Evolutionary conservation across 2,113 vertebrate species (phyloP).

Genomic region (Solea solea): DNA sequence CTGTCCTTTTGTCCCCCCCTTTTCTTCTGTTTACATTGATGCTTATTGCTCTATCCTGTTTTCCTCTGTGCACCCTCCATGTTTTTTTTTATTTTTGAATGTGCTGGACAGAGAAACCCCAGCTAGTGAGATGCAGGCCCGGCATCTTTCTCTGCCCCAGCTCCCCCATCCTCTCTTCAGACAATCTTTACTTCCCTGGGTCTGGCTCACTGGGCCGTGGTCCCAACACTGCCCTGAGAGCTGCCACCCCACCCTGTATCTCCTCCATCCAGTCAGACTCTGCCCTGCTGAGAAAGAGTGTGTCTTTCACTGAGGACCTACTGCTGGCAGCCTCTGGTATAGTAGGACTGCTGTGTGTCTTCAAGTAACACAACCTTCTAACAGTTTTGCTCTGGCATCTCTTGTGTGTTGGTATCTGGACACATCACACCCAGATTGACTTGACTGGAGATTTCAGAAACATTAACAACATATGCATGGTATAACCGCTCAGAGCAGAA

Average conservation of each 20-base stretch:
- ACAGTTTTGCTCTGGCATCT: conserved; percentile 6
- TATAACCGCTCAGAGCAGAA: conserved; percentile 8
- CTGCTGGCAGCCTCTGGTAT: conserved; percentile 93
- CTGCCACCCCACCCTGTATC: conserved; percentile 85
- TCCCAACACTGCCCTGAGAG: conserved; percentile 77
- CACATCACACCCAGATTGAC: conserved; percentile 12
- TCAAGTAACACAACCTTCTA: conserved; percentile 30
- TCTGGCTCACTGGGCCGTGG: conserved; percentile 79
- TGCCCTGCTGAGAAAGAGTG: conserved; percentile 94
- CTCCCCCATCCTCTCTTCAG: conserved; percentile 89
- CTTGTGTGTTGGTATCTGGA: conserved; percentile 9
- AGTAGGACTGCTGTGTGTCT: conserved; percentile 86
- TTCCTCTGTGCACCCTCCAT: conserved; percentile 73
- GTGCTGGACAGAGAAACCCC: conserved; percentile 74
- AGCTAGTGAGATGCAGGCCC: conserved; percentile 81
- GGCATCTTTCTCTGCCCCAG: conserved; percentile 91
- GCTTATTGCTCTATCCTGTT: background rate
- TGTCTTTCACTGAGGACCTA: conserved; percentile 98
- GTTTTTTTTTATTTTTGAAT: conserved; percentile 26
- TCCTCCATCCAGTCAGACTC: conserved; percentile 88
- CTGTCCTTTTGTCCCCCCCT: conserved; percentile 77
- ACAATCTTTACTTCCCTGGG: conserved; percentile 85
- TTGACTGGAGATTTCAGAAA: conserved; percentile 16
- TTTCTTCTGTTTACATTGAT: conserved; percentile 30
- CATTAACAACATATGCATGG: conserved; percentile 30